Percentiles rank a stretch among this genome's conserved stretches.
phyloP scores from a whole-genome alignment of 2,113 vertebrate species.

The Bombycilla garrulus region DNA sequence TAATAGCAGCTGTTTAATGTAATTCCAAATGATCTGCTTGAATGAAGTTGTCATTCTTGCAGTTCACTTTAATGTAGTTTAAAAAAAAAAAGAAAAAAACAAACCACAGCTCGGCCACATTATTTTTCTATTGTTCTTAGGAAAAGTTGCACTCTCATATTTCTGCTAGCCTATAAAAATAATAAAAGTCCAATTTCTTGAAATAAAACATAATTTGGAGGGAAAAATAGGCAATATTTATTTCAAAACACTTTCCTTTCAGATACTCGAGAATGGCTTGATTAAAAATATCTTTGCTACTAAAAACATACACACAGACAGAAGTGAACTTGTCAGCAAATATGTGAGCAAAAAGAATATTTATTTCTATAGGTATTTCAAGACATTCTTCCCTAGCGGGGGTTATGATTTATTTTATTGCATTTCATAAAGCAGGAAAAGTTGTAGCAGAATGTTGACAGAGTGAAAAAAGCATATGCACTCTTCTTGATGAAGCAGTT shows the following conservation, averaged over 20 bases:
- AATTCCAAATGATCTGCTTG: slow-evolving; percentile 77
- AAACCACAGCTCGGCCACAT: not conserved
- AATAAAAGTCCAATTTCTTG: not conserved
- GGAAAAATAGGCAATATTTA: not conserved
- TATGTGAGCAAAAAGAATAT: not conserved
- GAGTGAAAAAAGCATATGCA: not conserved
- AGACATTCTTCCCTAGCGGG: not conserved
- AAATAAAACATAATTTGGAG: not conserved
- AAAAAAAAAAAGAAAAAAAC: not conserved
- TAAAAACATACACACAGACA: not conserved
- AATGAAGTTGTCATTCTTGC: slow-evolving; percentile 77
- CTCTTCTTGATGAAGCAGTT: not conserved
- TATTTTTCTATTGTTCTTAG: slow-evolving; percentile 29
- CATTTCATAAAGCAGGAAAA: not conserved
- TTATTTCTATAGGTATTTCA: not conserved
- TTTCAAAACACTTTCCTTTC: not conserved
- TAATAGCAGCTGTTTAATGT: slow-evolving; percentile 77
- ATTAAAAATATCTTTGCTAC: not conserved
- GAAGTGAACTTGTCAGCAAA: not conserved
- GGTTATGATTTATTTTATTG: not conserved
- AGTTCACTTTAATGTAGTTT: slow-evolving; percentile 69
- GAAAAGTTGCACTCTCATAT: slow-evolving; percentile 1
- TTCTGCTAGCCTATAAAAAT: not conserved
- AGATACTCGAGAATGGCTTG: not conserved
- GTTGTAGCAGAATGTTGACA: not conserved